Percentiles rank a stretch among this genome's conserved stretches.
Conservation (phyloP, 2,113 vertebrate species). For the Murina feae region DNA sequence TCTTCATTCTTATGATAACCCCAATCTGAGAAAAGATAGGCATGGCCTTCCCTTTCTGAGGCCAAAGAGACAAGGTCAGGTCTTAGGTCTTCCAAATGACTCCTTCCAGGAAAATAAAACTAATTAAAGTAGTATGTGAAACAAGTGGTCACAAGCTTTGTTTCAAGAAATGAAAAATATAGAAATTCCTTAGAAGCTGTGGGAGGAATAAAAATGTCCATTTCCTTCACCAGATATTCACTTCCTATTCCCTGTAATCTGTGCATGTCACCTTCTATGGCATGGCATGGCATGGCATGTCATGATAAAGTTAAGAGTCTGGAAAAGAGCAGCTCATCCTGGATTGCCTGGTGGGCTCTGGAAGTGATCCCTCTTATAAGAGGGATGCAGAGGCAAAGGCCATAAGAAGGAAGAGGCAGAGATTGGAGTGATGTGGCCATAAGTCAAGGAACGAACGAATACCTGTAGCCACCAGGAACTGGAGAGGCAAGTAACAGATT, state of each 20-base stretch:
- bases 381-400: neutral
- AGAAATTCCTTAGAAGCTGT: neutral
- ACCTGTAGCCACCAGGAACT: neutral
- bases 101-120: neutral
- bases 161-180: slow-evolving; percentile 12
- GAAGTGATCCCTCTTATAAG: neutral
- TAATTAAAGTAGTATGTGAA: neutral
- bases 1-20: neutral
- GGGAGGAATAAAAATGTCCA: neutral
- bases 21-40: neutral
- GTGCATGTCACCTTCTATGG: too few relatives aligned
- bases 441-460: neutral
- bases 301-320: neutral
- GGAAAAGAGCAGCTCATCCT: neutral
- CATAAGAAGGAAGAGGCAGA: neutral
- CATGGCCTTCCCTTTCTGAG: neutral
- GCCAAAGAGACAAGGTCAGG: neutral
- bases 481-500: neutral
- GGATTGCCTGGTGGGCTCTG: neutral
- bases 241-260: neutral
- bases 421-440: neutral
- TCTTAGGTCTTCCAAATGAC: neutral
- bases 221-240: neutral
- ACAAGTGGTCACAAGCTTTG: neutral
- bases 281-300: neutral